Conservation (phyloP, 2,797 vertebrate genomes). For the Tragelaphus oryx region DNA sequence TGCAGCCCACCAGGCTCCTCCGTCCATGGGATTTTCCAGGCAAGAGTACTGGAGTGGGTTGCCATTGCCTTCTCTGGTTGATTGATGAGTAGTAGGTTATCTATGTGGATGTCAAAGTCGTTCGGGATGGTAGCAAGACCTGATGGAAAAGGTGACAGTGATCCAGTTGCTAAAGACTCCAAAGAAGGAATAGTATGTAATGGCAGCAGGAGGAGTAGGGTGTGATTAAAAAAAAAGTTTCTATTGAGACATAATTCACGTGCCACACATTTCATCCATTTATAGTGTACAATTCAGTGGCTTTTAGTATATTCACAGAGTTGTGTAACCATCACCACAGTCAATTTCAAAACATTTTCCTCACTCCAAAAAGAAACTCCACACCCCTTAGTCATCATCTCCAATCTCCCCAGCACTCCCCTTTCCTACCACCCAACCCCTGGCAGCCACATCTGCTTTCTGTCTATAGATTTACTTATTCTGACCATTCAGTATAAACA, state of each 20-base stretch:
- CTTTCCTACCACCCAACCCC: background rate
- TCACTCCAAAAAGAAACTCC: background rate
- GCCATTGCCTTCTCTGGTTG: background rate
- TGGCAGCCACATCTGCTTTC: background rate
- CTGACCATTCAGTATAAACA: background rate
- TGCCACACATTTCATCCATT: background rate
- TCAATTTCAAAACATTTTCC: constrained; percentile 5
- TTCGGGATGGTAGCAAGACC: background rate
- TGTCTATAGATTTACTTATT: constrained; percentile 8
- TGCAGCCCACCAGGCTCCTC: background rate
- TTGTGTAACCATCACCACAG: background rate
- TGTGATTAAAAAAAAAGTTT: background rate
- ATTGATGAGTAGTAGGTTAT: background rate
- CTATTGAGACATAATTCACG: background rate
- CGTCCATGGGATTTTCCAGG: background rate
- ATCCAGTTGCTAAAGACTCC: constrained; percentile 15
- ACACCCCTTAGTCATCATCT: background rate
- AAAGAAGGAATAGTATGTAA: background rate
- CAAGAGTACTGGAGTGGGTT: background rate
- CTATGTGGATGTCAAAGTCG: background rate
- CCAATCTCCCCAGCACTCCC: background rate
- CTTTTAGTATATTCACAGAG: background rate
- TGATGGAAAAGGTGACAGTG: background rate
- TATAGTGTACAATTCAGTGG: background rate
- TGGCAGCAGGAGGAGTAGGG: background rate